phyloP scores from a whole-genome alignment of 2,888 invertebrate genomes.

The Galerucella pusilla region DNA sequence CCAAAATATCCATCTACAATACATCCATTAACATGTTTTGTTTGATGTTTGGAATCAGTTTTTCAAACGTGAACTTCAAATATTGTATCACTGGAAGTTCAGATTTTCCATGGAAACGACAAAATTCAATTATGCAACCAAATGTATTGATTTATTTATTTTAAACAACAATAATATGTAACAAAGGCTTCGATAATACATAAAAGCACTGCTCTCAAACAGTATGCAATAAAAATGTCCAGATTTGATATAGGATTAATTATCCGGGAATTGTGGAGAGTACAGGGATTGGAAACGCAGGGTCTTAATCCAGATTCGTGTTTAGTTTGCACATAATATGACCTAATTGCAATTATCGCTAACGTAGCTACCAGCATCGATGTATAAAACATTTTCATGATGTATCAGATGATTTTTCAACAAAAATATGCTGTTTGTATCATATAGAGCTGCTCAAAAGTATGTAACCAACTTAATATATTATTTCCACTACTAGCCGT shows the following conservation, averaged over 20 bases:
- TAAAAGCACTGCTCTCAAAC: background rate
- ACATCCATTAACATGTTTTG: too few relatives aligned
- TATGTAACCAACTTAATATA: too few relatives aligned
- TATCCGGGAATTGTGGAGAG: conserved; percentile 9
- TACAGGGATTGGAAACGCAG: conserved; percentile 15
- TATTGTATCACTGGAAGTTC: too few relatives aligned
- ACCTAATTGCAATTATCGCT: conserved; percentile 19
- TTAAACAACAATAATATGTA: conserved; percentile 22
- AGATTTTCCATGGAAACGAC: too few relatives aligned
- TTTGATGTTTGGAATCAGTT: too few relatives aligned
- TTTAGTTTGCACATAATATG: conserved; percentile 13
- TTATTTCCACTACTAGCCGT: too few relatives aligned
- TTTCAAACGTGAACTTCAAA: too few relatives aligned
- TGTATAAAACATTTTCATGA: conserved; percentile 13
- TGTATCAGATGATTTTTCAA: background rate
- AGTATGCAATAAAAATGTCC: conserved; percentile 1
- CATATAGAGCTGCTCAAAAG: background rate
- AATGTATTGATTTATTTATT: too few relatives aligned
- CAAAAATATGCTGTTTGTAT: background rate
- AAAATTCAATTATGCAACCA: too few relatives aligned
- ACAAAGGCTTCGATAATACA: background rate
- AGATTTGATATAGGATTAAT: conserved; percentile 16
- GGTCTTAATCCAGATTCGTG: conserved; percentile 12
- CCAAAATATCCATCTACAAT: too few relatives aligned
- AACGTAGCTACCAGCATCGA: conserved; percentile 13